Percentiles rank a stretch among this genome's conserved stretches.
Evolutionary conservation across 2,113 vertebrate species (phyloP).

Genomic region (Dasyurus viverrinus): DNA sequence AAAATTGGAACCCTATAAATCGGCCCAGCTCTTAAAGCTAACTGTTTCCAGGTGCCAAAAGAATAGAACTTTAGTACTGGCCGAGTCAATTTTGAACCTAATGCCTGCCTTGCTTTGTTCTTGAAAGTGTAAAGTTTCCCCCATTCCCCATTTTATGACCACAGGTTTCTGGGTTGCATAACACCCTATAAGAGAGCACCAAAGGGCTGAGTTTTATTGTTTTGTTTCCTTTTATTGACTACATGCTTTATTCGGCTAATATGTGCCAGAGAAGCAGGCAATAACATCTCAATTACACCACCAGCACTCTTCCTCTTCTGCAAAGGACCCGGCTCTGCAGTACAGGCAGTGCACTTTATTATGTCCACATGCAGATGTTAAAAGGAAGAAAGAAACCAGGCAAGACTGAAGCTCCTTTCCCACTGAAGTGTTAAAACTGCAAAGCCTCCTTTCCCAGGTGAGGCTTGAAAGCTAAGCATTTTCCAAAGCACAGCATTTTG

Average conservation of each 20-base stretch:
- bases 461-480: constrained; percentile 59
- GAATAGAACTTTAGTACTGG: constrained; percentile 61
- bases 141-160: constrained; percentile 82
- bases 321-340: constrained; percentile 48
- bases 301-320: constrained; percentile 68
- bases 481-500: constrained; percentile 58
- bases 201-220: constrained; percentile 83
- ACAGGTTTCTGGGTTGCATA: constrained; percentile 80
- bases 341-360: constrained; percentile 69
- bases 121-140: constrained; percentile 81
- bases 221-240: constrained; percentile 85
- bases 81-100: constrained; percentile 57
- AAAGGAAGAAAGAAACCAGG: constrained; percentile 57
- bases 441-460: constrained; percentile 54
- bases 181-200: constrained; percentile 81
- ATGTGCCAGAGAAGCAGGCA: constrained; percentile 76
- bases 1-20: constrained; percentile 75
- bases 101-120: constrained; percentile 82
- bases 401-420: neutral
- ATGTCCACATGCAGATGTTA: constrained; percentile 76
- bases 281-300: constrained; percentile 77
- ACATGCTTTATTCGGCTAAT: constrained; percentile 82
- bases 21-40: constrained; percentile 79
- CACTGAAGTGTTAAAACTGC: constrained; percentile 55
- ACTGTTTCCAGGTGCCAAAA: constrained; percentile 86